A percentile compares a stretch with the other conserved stretches of the same genome.
phyloP scores from a whole-genome alignment of 1,140 invertebrate genomes.

The Danaus melanippus region DNA sequence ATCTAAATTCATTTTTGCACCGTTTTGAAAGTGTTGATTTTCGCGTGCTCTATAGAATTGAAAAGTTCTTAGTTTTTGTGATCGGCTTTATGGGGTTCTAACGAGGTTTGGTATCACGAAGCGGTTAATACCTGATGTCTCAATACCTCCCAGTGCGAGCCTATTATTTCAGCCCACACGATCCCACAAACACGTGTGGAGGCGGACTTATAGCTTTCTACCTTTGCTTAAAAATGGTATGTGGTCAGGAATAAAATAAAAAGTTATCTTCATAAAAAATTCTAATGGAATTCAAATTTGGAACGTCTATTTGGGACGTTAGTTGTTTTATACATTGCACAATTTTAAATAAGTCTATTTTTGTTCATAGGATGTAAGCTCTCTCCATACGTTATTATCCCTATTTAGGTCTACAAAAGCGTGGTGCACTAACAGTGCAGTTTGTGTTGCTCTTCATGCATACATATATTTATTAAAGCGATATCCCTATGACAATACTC shows the following conservation, averaged over 20 bases:
- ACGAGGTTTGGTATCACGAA: conserved; percentile 33
- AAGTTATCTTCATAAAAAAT: not conserved
- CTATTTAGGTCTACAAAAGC: conserved; percentile 56
- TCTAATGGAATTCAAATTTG: too few relatives aligned
- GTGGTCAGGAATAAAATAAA: conserved; percentile 6
- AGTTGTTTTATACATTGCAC: too few relatives aligned
- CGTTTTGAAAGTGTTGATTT: too few relatives aligned
- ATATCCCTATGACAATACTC: conserved; percentile 25
- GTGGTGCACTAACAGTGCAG: conserved; percentile 58
- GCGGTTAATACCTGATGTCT: conserved; percentile 70
- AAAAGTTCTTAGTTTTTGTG: not conserved
- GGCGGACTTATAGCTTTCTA: conserved; percentile 18
- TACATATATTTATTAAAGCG: conserved; percentile 52
- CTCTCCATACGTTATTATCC: conserved; percentile 32
- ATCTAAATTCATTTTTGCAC: too few relatives aligned
- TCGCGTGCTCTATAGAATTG: too few relatives aligned
- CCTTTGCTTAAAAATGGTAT: not conserved
- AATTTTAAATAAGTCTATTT: too few relatives aligned
- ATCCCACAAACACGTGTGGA: conserved; percentile 33
- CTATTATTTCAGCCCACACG: conserved; percentile 69
- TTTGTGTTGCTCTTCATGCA: conserved; percentile 62
- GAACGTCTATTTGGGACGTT: too few relatives aligned
- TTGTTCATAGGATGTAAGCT: conserved; percentile 11
- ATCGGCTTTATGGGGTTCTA: conserved; percentile 18
- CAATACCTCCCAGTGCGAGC: conserved; percentile 71